A percentile compares a stretch with the other conserved stretches of the same genome.
phyloP scores from a whole-genome alignment of 2,888 invertebrate species.

The Rhabditophanes sp. region DNA sequence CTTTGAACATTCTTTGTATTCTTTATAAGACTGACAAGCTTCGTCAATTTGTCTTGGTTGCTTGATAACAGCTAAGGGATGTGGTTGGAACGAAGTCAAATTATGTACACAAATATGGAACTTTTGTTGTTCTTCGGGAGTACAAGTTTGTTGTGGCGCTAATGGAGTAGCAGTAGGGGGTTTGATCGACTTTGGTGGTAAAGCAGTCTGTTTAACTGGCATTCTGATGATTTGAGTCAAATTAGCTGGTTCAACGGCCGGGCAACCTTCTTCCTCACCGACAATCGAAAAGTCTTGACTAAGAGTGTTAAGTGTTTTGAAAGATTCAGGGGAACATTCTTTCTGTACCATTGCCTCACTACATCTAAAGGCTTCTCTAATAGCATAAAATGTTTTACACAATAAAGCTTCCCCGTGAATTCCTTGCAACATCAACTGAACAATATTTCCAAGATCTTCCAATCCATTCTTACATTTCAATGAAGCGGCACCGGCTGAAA shows the following conservation, averaged over 20 bases:
- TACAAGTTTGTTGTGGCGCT: slow-evolving; percentile 10
- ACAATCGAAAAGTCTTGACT: slow-evolving; percentile 9
- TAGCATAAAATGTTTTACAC: slow-evolving; percentile 38
- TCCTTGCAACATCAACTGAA: slow-evolving; percentile 33
- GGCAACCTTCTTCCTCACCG: slow-evolving; percentile 38
- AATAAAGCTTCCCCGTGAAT: slow-evolving; percentile 37
- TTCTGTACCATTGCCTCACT: slow-evolving; percentile 22
- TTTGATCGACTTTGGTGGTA: slow-evolving; percentile 7
- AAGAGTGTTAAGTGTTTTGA: not conserved
- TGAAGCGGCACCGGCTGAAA: slow-evolving; percentile 13
- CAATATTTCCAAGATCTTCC: slow-evolving; percentile 21
- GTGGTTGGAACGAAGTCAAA: slow-evolving; percentile 35
- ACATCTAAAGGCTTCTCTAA: slow-evolving; percentile 31
- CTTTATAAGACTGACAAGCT: slow-evolving; percentile 28
- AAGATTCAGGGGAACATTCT: slow-evolving; percentile 12
- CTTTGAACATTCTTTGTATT: slow-evolving; percentile 23
- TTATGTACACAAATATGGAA: slow-evolving; percentile 23
- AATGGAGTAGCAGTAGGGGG: not conserved
- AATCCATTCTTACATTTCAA: slow-evolving; percentile 30
- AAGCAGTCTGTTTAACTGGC: slow-evolving; percentile 18
- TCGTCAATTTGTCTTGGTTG: slow-evolving; percentile 33
- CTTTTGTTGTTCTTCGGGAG: slow-evolving; percentile 24
- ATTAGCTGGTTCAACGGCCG: slow-evolving; percentile 21
- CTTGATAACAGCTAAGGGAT: slow-evolving; percentile 38
- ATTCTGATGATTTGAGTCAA: slow-evolving; percentile 31